Conservation (phyloP, 2,797 vertebrate species). For the Serranus cabrilla region DNA sequence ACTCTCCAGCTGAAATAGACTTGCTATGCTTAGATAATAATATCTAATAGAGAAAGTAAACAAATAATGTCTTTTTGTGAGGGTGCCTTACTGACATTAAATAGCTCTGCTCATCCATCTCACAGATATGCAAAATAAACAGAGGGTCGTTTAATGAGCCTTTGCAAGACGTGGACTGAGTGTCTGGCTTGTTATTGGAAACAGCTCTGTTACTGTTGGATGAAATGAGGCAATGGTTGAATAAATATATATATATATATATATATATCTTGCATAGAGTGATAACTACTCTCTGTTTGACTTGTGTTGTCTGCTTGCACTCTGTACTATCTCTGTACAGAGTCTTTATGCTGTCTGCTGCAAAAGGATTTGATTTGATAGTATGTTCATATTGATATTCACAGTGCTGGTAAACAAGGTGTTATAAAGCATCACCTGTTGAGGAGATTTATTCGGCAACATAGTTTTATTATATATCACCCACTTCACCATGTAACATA, state of each 20-base stretch:
- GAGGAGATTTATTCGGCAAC: background rate
- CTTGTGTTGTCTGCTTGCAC: background rate
- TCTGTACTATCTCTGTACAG: background rate
- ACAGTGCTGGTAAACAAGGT: background rate
- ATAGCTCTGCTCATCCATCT: conserved; percentile 33
- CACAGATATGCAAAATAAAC: conserved; percentile 38
- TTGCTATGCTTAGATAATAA: conserved; percentile 1
- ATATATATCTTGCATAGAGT: background rate
- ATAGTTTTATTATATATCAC: background rate
- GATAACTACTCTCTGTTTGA: conserved; percentile 4
- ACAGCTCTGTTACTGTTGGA: conserved; percentile 10
- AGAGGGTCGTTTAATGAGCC: conserved; percentile 31
- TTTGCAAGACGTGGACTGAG: conserved; percentile 15
- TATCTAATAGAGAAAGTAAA: conserved; percentile 15
- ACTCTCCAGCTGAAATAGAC: background rate
- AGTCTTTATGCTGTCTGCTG: conserved; percentile 2
- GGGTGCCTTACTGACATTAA: conserved; percentile 6
- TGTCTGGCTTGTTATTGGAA: conserved; percentile 8
- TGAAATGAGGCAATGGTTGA: background rate
- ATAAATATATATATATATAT: background rate
- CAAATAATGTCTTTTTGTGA: conserved; percentile 3
- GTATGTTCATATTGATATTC: background rate
- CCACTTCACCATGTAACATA: background rate
- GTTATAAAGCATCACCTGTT: background rate
- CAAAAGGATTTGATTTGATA: background rate